Evolutionary conservation across 2,113 vertebrate species (phyloP), one percentile per base, ranked within the genome.

Genomic region (Eonycteris spelaea): DNA sequence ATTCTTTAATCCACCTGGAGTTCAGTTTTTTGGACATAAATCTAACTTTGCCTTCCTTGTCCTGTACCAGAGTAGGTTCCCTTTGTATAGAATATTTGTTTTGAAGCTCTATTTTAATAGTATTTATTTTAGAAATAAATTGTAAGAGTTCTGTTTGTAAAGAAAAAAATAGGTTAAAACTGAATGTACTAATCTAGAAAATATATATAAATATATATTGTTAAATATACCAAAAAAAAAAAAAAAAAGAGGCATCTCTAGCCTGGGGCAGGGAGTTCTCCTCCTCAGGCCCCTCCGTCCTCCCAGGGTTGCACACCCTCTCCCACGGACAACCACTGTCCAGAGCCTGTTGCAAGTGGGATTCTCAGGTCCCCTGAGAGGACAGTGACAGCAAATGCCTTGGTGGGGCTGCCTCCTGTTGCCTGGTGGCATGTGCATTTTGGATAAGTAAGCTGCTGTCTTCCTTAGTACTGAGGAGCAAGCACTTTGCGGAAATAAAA

Each of bases 31-130:
- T 43, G 65, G 48, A 2, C 89, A 7, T 63, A 38, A 89, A 5
- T 85, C 48, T 71, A 8, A 28, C 51, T 48, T 94, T 11, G 18
- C 43, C 11, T 61, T 85, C 71, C 35, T 40, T 33, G 15, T 4
- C 63, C 53, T 7, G 5, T 1, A 5, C 98, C 98, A 98, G 98
- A 98, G 98, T 98, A 98, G 98, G 98, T 99, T 99, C 99, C 99
- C 99, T 99, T 99, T 99, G 99, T 99, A 99, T 99, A 99, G 99
- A 99, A 99, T 99, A 99, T 99, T 99, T 99, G 99, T 99, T 99
- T 99, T 99, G 99, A 99, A 99, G 99, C 99, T 99, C 99, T 99
- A 99, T 99, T 99, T 99, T 99, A 99, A 99, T 99, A 99, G 99
- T 99, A 99, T 99, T 99, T 99, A 99, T 99, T 99, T 99, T 99